A percentile compares a stretch with the other conserved stretches of the same genome.
These are phyloP conservation scores for Antheraea assamensis DNA, from an alignment of 2,888 invertebrate genomes.

Conservation along the genomic window DNA sequence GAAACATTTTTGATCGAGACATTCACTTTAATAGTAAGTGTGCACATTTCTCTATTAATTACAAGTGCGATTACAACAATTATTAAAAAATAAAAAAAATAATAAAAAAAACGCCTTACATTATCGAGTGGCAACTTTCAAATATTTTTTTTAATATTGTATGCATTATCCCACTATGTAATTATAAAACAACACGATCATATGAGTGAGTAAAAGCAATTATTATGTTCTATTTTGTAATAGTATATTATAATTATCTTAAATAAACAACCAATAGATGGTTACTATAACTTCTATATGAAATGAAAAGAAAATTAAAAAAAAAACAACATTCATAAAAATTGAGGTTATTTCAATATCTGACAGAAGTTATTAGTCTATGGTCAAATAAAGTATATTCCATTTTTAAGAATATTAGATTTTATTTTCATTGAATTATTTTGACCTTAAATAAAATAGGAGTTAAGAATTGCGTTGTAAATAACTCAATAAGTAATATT, in stretches of 20 bases:
- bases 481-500: not conserved
- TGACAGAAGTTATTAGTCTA: not conserved
- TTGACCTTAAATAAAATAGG: slow-evolving; percentile 9
- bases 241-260: not conserved
- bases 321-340: too few relatives aligned
- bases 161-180: not conserved
- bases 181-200: not conserved
- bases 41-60: not conserved
- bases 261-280: not conserved
- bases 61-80: not conserved
- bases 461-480: not conserved
- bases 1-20: not conserved
- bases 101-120: not conserved
- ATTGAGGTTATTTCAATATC: too few relatives aligned
- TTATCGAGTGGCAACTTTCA: not conserved
- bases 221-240: not conserved
- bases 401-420: too few relatives aligned
- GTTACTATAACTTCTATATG: not conserved
- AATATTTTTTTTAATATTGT: not conserved
- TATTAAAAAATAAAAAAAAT: too few relatives aligned
- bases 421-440: slow-evolving; percentile 27
- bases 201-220: not conserved
- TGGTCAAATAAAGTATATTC: slow-evolving; percentile 44
- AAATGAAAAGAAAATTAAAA: too few relatives aligned
- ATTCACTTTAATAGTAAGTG: not conserved